A percentile compares a stretch with the other conserved stretches of the same genome.
Evolutionary conservation across 1,140 invertebrate species (phyloP).

Genomic region (Hyles euphorbiae): DNA sequence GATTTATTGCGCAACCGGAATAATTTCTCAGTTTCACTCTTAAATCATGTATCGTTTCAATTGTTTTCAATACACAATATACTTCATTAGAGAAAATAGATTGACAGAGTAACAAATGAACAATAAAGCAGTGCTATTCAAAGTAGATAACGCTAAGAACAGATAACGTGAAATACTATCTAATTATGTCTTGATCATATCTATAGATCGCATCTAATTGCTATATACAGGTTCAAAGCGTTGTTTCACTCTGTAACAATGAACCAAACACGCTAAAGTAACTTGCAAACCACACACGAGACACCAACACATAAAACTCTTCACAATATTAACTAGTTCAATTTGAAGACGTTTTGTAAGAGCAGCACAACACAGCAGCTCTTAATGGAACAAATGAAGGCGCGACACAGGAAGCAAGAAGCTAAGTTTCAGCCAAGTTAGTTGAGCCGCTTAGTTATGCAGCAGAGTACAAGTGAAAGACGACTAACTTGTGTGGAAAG

Average conservation of each 20-base stretch:
- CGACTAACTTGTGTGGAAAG: constrained; percentile 28
- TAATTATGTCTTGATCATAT: too few relatives aligned
- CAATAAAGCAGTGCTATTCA: too few relatives aligned
- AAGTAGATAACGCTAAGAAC: too few relatives aligned
- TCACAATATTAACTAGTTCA: neutral
- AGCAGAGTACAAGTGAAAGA: constrained; percentile 12
- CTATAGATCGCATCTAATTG: too few relatives aligned
- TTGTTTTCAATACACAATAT: neutral
- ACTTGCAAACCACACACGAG: neutral
- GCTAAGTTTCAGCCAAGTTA: constrained; percentile 35
- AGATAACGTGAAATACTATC: too few relatives aligned
- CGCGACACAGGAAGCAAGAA: constrained; percentile 32
- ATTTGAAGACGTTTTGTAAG: constrained; percentile 11
- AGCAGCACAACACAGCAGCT: constrained; percentile 19
- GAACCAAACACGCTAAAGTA: too few relatives aligned
- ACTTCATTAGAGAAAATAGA: too few relatives aligned
- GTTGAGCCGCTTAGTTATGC: constrained; percentile 35
- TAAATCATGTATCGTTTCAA: neutral
- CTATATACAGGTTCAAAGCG: too few relatives aligned
- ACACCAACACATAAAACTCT: neutral
- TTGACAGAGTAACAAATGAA: too few relatives aligned
- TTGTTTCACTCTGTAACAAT: too few relatives aligned
- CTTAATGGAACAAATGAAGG: constrained; percentile 41
- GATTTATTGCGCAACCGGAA: too few relatives aligned
- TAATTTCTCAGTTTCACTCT: too few relatives aligned